A percentile compares a stretch with the other conserved stretches of the same genome.
Conservation (phyloP, 2,113 vertebrate genomes). For the Boleophthalmus pectinirostris region DNA sequence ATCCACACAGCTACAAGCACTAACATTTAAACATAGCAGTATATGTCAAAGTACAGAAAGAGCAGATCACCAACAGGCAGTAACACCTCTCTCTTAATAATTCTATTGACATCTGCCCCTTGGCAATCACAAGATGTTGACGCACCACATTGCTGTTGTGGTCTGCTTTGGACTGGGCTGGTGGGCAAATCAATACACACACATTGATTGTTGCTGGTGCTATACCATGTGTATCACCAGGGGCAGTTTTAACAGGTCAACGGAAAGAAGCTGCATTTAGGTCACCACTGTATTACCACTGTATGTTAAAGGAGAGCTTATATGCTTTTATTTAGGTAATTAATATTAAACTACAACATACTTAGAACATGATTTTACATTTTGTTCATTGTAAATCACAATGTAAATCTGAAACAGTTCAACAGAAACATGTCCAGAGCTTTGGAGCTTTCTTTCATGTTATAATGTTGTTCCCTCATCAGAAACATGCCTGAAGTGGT, state of each 20-base stretch:
- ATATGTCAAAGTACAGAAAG: not conserved
- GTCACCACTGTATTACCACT: not conserved
- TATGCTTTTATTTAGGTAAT: too few relatives aligned
- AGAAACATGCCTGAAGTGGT: too few relatives aligned
- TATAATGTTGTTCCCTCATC: too few relatives aligned
- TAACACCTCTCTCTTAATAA: slow-evolving; percentile 48
- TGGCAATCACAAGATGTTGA: slow-evolving; percentile 59
- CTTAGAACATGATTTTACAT: too few relatives aligned
- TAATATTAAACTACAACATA: too few relatives aligned
- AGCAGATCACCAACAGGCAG: slow-evolving; percentile 11
- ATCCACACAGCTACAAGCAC: not conserved
- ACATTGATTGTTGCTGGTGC: slow-evolving; percentile 54
- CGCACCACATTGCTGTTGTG: slow-evolving; percentile 43
- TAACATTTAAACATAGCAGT: not conserved
- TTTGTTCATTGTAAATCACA: too few relatives aligned
- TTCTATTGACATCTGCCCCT: slow-evolving; percentile 57
- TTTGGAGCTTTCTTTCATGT: too few relatives aligned
- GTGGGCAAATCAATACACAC: slow-evolving; percentile 60
- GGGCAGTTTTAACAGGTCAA: slow-evolving; percentile 32
- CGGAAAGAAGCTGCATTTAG: slow-evolving; percentile 15
- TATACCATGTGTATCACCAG: slow-evolving; percentile 36
- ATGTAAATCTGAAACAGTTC: too few relatives aligned
- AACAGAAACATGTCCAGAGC: too few relatives aligned
- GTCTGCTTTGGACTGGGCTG: slow-evolving; percentile 50
- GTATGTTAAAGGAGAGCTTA: not conserved